Evolutionary conservation across 1,140 invertebrate genomes (phyloP).

Genomic region (Pentalonia nigronervosa): DNA sequence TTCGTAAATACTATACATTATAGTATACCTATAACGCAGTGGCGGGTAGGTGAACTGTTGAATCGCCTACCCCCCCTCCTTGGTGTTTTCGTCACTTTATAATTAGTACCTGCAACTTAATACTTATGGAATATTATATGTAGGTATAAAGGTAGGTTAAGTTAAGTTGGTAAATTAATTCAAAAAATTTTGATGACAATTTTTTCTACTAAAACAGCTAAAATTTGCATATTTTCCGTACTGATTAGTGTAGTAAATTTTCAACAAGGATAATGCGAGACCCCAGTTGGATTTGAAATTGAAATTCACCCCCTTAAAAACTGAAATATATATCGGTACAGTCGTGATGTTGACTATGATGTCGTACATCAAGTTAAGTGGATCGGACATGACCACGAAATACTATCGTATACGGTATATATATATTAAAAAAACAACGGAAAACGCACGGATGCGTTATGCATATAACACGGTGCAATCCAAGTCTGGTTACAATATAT

Average conservation of each 20-base stretch:
- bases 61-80: too few species aligned
- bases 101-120: neutral
- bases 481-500: neutral
- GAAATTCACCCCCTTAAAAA: neutral
- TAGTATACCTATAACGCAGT: too few species aligned
- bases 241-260: neutral
- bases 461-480: neutral
- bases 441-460: neutral
- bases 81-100: too few species aligned
- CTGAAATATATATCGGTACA: neutral
- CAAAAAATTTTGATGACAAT: neutral
- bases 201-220: neutral
- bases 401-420: neutral
- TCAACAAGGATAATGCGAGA: neutral
- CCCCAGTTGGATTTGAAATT: neutral
- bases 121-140: too few species aligned
- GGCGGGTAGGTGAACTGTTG: too few species aligned
- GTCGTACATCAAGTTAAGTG: neutral
- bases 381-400: neutral
- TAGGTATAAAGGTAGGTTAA: too few species aligned
- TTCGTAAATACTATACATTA: neutral
- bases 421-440: too few species aligned
- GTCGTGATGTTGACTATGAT: neutral
- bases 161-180: neutral
- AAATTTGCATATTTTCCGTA: neutral